Evolutionary conservation across 2,888 invertebrate species (phyloP), one percentile per base, ranked within the genome.

Genomic region (Caenorhabditis sp.): DNA sequence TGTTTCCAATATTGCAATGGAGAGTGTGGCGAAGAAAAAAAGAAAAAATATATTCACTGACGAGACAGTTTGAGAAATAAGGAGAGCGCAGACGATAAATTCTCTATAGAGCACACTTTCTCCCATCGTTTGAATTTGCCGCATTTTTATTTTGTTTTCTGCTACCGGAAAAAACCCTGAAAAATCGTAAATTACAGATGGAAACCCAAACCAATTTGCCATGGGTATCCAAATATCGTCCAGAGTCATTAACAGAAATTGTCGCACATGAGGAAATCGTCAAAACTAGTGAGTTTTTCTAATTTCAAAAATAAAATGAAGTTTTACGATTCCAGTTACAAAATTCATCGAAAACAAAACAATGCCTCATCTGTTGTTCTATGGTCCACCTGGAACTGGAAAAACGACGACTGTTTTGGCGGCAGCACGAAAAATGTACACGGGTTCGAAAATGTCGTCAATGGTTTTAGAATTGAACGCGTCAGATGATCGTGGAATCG

Each of bases 211-310:
- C 51, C 17, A 84, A 84, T 77, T 70, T 86, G 68, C 86, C 86
- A 53, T 86, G 97, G 97, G 96, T 99, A 27, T 99, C 99, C 90
- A 99, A 99, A 89, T 99, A 99, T 89, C 92, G 99, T 24, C 99
- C 99, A 6, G 92, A 92, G 58, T 93, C 92, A 70, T 90, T 99
- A 77, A 93, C 93, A 84, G 97, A 99, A 86, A 91, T 99, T 54
- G 95, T 97, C 72, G 97, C 97, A 0, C 97, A 99, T 88, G 93
- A 94, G 89, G 96, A 97, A 89, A 97, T 99, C 66, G 93, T 99
- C 69, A 92, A 92, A 86, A 99, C 97, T 85, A 94, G 97, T 97
- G 91, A 91, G 92, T 55, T 63, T 23, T 8, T 54, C 8, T 50
- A 17, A 43, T 43, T 43, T 17, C 14, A n/a, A 17, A 61, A 26